Base-by-base conservation (phyloP, 2,888 invertebrate species). In the Phlogophora meticulosa region DNA sequence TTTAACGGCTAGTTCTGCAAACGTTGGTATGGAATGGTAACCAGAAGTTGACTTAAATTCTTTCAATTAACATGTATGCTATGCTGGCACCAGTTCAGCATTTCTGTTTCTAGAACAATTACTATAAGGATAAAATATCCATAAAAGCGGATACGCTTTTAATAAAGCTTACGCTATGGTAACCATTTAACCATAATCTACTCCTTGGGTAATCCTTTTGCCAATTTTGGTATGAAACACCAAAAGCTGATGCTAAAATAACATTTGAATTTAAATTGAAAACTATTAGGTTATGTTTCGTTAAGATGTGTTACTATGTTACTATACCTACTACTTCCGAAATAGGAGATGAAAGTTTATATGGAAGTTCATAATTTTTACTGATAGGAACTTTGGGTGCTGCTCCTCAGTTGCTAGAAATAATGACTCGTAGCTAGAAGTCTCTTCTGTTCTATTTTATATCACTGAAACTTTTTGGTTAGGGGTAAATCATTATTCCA, bases 181-280 rank as follows among this genome's bases (percentile, higher is more conserved):
- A 34, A 43, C 20, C 15, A 15, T n/a, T 36, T 51, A 20, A 13
- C 38, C 20, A 34, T 17, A 22, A 42, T 43, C 5, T 0, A 20
- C 34, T 58, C 17, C 32, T 38, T 28, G 1, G 9, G 7, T 22
- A 32, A 17, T 34, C 7, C 24, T 22, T 63, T 36, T 24, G 2
- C 22, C 22, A 32, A 24, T 38, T 24, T 15, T 38, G 24, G 4
- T 11, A 28, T 7, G 15, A 36, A 60, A 24, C 38, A 45, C 22
- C 53, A 72, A 72, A 53, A 17, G 9, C 7, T 24, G 28, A 42
- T 22, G 36, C 38, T 40, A 46, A 56, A 69, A 61, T 51, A 65
- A 66, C 36, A 70, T 34, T 17, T 20, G 24, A 48, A 34, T 51
- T 45, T 45, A 7, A 22, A 45, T 45, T 45, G 7, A 45, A 60